phyloP scores from a whole-genome alignment of 1,140 invertebrate genomes.

The Parapsyche elsis region DNA sequence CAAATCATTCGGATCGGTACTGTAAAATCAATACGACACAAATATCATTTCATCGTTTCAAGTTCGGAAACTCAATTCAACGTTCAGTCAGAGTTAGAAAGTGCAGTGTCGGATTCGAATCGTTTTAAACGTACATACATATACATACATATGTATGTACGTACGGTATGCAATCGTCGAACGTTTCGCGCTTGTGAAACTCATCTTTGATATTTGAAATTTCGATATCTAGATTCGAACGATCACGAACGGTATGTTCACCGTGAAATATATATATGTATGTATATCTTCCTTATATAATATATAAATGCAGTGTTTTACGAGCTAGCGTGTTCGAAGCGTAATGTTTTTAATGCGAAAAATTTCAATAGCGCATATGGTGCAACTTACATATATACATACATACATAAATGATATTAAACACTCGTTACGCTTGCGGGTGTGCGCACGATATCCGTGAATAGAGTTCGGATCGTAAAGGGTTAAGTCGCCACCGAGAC shows the following conservation, averaged over 20 bases:
- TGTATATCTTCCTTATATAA: background rate
- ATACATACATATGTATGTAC: background rate
- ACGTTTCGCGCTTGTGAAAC: background rate
- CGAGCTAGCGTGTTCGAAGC: background rate
- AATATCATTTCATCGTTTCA: no score
- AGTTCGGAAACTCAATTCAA: background rate
- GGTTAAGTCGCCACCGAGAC: no score
- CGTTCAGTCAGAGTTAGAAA: background rate
- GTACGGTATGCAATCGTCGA: background rate
- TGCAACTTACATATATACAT: no score
- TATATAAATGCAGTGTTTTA: background rate
- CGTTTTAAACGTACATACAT: no score
- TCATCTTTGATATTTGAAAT: conserved; percentile 6
- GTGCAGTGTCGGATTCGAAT: background rate
- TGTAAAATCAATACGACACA: no score
- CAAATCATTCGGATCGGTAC: no score
- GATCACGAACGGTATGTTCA: conserved; percentile 14
- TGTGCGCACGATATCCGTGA: no score
- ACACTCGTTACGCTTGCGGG: no score
- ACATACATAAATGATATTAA: no score
- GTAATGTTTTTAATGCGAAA: no score
- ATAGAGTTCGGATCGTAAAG: no score
- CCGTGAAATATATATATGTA: background rate
- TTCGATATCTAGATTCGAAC: conserved; percentile 10
- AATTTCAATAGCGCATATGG: no score